phyloP scores from a whole-genome alignment of 2,113 vertebrate species.

The Thymallus thymallus region DNA sequence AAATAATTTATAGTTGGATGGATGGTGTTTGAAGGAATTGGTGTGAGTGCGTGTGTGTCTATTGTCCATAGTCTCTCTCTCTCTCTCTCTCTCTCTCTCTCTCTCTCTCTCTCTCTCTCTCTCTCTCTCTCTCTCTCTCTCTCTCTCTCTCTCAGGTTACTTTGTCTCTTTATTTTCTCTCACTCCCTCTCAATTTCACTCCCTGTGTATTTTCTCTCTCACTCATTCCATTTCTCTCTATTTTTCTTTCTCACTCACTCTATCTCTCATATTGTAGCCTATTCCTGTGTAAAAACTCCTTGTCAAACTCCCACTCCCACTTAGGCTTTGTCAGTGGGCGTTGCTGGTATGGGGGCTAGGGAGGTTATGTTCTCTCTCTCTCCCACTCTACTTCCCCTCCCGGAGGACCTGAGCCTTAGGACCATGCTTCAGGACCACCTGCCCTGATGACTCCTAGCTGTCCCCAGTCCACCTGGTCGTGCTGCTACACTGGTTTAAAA shows the following conservation, averaged over 20 bases:
- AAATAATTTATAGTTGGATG: too few relatives aligned
- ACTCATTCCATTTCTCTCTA: not conserved
- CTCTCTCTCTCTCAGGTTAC: not conserved
- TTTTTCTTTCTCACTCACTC: not conserved
- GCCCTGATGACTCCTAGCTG: too few relatives aligned
- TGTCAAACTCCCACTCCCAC: not conserved
- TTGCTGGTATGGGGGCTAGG: not conserved
- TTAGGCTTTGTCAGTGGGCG: not conserved
- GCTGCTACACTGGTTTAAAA: too few relatives aligned
- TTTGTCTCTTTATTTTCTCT: too few relatives aligned
- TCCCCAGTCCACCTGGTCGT: too few relatives aligned
- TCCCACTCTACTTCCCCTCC: too few relatives aligned
- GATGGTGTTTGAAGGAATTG: constrained; percentile 14
- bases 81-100: not conserved
- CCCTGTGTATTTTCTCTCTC: not conserved
- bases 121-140: not conserved
- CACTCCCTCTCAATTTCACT: constrained; percentile 1
- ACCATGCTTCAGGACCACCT: too few relatives aligned
- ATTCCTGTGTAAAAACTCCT: not conserved
- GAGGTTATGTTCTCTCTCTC: too few relatives aligned
- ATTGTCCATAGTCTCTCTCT: not conserved
- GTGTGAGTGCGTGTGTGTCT: constrained; percentile 20
- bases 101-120: not conserved
- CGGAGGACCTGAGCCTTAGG: too few relatives aligned
- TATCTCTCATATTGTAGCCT: not conserved